These are phyloP conservation scores for Coccyzus lansbergi DNA, from an alignment of 2,797 vertebrate species.

Conservation along the genomic window DNA sequence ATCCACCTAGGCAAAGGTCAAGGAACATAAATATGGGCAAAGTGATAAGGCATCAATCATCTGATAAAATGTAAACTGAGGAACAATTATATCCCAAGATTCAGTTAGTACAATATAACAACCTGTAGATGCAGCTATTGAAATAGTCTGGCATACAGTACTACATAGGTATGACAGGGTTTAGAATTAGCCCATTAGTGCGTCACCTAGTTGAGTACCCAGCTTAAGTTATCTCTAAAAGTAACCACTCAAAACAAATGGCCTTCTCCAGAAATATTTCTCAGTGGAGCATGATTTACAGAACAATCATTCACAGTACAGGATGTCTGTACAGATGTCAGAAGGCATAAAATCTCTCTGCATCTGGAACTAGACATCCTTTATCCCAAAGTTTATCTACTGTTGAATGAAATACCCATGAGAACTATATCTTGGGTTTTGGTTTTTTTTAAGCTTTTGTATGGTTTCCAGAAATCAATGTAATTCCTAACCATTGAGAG, in stretches of 20 bases:
- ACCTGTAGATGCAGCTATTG: neutral
- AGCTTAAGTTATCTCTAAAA: neutral
- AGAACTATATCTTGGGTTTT: neutral
- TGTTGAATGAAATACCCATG: neutral
- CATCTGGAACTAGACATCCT: neutral
- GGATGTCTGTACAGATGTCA: neutral
- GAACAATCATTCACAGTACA: neutral
- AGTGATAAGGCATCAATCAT: neutral
- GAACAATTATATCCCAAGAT: neutral
- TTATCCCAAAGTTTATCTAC: neutral
- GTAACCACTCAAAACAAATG: neutral
- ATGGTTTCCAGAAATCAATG: neutral
- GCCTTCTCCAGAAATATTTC: neutral
- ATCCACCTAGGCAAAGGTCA: neutral
- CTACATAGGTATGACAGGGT: neutral
- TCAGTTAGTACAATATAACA: neutral
- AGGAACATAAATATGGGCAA: neutral
- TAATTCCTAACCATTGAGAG: neutral
- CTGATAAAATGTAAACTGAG: neutral
- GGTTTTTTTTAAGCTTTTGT: neutral
- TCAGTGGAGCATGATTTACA: neutral
- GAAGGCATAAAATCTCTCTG: neutral
- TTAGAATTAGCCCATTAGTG: neutral
- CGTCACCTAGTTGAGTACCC: neutral
- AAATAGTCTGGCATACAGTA: neutral